Evolutionary conservation across 2,797 vertebrate genomes (phyloP).

Genomic region (Telmatherina bonti): DNA sequence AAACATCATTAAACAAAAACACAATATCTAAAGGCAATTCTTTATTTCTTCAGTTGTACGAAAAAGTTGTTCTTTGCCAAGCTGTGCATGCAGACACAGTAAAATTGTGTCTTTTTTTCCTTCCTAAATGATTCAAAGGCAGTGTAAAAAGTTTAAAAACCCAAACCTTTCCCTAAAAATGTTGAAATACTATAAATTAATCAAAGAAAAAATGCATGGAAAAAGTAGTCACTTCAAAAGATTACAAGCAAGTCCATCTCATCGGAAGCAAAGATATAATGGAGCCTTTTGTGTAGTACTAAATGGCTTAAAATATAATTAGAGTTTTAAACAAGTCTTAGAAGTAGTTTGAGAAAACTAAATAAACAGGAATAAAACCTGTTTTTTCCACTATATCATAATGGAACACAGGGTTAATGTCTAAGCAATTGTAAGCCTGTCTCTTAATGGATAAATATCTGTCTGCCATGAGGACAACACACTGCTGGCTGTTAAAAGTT

Average conservation of each 20-base stretch:
- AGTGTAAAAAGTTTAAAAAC: neutral
- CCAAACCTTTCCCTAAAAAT: neutral
- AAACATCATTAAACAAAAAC: too few relatives aligned
- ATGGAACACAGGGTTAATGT: too few relatives aligned
- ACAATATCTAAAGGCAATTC: neutral
- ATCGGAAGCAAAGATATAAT: neutral
- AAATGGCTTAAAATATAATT: neutral
- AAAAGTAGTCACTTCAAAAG: neutral
- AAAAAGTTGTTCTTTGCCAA: too few relatives aligned
- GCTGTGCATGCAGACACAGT: neutral
- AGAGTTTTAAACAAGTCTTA: neutral
- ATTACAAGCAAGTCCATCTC: neutral
- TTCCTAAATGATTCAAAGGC: neutral
- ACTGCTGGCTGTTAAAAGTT: neutral
- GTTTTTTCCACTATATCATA: neutral
- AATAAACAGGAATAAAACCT: neutral
- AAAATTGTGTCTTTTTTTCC: neutral
- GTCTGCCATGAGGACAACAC: neutral
- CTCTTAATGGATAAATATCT: neutral
- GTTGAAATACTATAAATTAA: too few relatives aligned
- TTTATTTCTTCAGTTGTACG: neutral
- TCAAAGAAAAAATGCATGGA: too few relatives aligned
- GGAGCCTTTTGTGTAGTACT: neutral
- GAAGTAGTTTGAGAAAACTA: neutral
- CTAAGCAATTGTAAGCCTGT: neutral